phyloP scores from a whole-genome alignment of 2,797 vertebrate species.

The Eurystomus glaucurus region DNA sequence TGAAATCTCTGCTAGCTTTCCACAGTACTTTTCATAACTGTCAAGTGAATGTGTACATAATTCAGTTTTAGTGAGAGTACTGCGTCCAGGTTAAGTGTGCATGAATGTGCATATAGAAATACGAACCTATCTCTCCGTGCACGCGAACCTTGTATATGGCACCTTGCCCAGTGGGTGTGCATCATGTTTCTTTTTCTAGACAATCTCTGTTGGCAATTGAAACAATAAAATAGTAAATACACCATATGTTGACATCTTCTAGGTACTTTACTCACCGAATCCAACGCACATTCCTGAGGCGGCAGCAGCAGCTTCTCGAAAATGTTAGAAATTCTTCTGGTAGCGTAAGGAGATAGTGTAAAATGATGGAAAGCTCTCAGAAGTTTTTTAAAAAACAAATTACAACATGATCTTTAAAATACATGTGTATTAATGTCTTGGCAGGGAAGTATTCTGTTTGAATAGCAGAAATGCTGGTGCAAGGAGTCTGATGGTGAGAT shows the following conservation, averaged over 20 bases:
- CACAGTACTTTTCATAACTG: background rate
- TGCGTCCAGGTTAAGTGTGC: background rate
- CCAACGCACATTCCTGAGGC: accelerated
- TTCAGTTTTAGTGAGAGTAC: background rate
- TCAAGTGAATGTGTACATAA: background rate
- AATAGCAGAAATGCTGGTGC: background rate
- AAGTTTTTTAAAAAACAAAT: background rate
- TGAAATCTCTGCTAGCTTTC: background rate
- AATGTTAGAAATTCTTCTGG: background rate
- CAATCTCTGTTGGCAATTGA: background rate
- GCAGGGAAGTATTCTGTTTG: background rate
- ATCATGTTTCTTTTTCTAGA: background rate
- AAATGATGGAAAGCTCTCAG: background rate
- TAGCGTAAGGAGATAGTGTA: background rate
- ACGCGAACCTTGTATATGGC: accelerated
- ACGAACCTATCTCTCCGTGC: accelerated
- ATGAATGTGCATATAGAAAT: background rate
- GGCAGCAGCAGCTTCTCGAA: background rate
- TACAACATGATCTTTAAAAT: background rate
- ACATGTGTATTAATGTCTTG: background rate
- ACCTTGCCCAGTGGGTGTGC: background rate
- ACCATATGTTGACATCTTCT: background rate
- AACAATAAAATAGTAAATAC: background rate
- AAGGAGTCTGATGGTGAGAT: background rate
- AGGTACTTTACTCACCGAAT: background rate